phyloP scores from a whole-genome alignment of 2,888 invertebrate species.

The Himalopsyche tibetana region DNA sequence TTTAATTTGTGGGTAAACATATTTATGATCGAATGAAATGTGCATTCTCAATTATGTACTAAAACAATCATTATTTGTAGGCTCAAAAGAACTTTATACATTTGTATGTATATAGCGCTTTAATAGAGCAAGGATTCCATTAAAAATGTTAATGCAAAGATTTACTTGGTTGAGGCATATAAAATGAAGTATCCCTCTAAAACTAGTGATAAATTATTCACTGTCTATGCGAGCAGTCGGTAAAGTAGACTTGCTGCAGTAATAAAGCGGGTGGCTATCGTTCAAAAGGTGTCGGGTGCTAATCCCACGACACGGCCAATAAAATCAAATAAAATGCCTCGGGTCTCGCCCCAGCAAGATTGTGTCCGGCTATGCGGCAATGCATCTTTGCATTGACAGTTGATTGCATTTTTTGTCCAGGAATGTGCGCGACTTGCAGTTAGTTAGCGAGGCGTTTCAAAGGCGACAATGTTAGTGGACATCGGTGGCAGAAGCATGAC shows the following conservation, averaged over 20 bases:
- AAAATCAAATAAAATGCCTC: slow-evolving; percentile 41
- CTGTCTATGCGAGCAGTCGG: slow-evolving; percentile 15
- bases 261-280: slow-evolving; percentile 26
- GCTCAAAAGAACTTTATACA: no score
- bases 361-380: slow-evolving; percentile 41
- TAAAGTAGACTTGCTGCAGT: slow-evolving; percentile 16
- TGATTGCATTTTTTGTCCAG: slow-evolving; percentile 33
- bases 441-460: slow-evolving; percentile 29
- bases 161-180: not conserved
- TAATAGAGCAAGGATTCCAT: no score
- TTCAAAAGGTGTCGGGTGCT: slow-evolving; percentile 39
- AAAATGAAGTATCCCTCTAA: not conserved
- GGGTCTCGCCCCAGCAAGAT: slow-evolving; percentile 18
- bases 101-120: no score
- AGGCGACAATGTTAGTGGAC: not conserved
- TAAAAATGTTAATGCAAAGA: no score
- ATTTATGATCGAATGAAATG: no score
- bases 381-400: slow-evolving; percentile 42
- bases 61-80: no score
- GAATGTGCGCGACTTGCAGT: slow-evolving; percentile 31
- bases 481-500: not conserved
- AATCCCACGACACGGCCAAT: slow-evolving; percentile 49
- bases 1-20: no score
- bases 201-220: slow-evolving; percentile 31
- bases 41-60: no score